phyloP scores from a whole-genome alignment of 2,797 vertebrate species.

The Morelia viridis region DNA sequence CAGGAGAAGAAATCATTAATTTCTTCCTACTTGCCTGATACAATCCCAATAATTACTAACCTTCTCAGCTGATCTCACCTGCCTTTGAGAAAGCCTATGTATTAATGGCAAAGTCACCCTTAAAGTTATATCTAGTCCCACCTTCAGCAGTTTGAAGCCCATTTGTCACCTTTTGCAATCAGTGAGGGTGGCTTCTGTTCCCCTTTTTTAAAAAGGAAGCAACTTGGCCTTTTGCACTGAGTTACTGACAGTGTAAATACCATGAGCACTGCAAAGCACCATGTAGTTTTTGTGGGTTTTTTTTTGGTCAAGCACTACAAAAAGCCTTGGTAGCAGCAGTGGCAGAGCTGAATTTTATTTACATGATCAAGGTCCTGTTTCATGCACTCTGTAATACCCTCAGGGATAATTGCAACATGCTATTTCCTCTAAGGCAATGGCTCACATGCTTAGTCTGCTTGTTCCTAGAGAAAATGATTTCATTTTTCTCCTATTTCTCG shows the following conservation, averaged over 20 bases:
- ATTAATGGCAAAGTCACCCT: not conserved
- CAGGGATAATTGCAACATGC: conserved; percentile 2
- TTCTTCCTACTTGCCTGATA: not conserved
- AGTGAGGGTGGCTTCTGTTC: not conserved
- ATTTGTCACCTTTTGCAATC: not conserved
- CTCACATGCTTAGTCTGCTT: not conserved
- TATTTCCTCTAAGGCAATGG: conserved; percentile 23
- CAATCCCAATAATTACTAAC: not conserved
- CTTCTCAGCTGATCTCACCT: not conserved
- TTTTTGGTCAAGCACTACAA: not conserved
- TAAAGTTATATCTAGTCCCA: not conserved
- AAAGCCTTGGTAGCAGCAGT: not conserved
- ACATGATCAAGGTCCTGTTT: not conserved
- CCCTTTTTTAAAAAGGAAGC: not conserved
- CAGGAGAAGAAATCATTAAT: not conserved
- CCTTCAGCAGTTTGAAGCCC: not conserved
- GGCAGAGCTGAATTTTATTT: not conserved
- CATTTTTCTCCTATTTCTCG: conserved; percentile 1
- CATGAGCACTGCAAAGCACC: not conserved
- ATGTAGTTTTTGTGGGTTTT: not conserved
- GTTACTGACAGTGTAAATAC: not conserved
- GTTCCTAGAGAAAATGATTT: conserved; percentile 35
- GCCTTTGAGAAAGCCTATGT: not conserved
- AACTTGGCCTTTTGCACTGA: too few species aligned
- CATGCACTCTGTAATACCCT: conserved; percentile 28